phyloP scores from a whole-genome alignment of 2,797 vertebrate genomes.

The Dendrocincla tyrannina region DNA sequence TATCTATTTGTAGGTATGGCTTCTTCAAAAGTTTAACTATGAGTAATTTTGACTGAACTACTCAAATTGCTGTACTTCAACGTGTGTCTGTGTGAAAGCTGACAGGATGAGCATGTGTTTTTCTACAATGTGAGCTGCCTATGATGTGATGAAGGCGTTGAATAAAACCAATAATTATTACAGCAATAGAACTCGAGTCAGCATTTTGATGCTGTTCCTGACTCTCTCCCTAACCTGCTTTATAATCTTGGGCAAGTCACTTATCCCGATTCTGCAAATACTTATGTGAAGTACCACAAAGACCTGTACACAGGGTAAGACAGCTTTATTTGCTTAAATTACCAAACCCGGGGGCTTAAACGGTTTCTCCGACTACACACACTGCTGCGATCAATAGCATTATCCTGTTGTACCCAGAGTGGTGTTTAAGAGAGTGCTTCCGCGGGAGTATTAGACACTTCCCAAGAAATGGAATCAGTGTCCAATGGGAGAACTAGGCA shows the following conservation, averaged over 20 bases:
- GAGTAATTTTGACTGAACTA: slow-evolving; percentile 2
- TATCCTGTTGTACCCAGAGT: neutral
- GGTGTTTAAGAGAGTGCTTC: neutral
- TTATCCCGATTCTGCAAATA: neutral
- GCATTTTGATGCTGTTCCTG: slow-evolving; percentile 2
- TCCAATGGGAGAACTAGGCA: neutral
- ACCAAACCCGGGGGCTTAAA: neutral
- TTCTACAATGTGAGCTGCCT: neutral
- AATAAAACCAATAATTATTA: slow-evolving; percentile 19
- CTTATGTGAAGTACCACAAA: neutral
- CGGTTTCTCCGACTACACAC: neutral
- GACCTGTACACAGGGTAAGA: neutral
- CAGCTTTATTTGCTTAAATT: neutral
- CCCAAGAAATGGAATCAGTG: neutral
- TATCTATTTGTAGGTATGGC: neutral
- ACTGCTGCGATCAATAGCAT: neutral
- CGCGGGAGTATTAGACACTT: neutral
- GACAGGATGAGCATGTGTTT: neutral
- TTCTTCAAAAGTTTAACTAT: neutral
- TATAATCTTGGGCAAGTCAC: neutral
- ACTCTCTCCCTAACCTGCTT: neutral
- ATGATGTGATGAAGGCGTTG: neutral
- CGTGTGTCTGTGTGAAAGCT: neutral
- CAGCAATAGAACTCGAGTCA: neutral
- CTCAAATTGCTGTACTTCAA: neutral